phyloP scores from a whole-genome alignment of 2,113 vertebrate genomes.

The Otocyon megalotis region DNA sequence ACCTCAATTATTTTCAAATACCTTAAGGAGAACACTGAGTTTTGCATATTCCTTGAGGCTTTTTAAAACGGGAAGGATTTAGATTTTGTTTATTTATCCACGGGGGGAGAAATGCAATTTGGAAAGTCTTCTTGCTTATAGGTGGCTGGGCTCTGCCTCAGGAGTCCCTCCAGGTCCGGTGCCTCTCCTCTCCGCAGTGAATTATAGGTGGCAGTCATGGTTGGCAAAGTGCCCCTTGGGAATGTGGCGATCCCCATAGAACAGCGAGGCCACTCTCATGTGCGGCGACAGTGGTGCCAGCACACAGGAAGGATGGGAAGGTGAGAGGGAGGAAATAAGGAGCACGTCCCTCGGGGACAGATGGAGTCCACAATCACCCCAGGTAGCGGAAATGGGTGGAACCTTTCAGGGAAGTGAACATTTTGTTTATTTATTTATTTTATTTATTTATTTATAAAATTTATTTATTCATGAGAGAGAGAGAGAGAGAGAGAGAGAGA shows the following conservation, averaged over 20 bases:
- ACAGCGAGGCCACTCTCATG: too few species aligned
- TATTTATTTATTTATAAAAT: too few species aligned
- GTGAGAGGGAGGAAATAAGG: neutral
- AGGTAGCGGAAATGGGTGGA: too few species aligned
- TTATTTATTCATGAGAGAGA: too few species aligned
- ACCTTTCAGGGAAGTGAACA: neutral
- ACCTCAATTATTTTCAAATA: neutral
- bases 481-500: too few species aligned
- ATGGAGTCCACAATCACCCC: neutral
- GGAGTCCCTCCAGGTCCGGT: neutral
- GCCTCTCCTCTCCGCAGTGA: neutral
- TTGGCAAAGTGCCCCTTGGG: neutral
- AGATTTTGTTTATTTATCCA: slow-evolving; percentile 3
- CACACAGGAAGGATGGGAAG: fast-evolving
- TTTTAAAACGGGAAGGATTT: neutral
- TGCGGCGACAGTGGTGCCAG: fast-evolving
- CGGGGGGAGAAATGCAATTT: neutral
- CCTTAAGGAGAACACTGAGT: neutral
- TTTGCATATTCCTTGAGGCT: slow-evolving; percentile 13
- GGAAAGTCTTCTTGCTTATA: neutral
- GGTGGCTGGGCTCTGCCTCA: neutral
- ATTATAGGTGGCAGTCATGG: neutral
- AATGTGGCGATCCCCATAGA: fast-evolving
- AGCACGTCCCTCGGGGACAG: neutral
- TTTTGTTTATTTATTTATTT: neutral